Base-by-base conservation (phyloP, 2,113 vertebrate species). In the Meleagris gallopavo region DNA sequence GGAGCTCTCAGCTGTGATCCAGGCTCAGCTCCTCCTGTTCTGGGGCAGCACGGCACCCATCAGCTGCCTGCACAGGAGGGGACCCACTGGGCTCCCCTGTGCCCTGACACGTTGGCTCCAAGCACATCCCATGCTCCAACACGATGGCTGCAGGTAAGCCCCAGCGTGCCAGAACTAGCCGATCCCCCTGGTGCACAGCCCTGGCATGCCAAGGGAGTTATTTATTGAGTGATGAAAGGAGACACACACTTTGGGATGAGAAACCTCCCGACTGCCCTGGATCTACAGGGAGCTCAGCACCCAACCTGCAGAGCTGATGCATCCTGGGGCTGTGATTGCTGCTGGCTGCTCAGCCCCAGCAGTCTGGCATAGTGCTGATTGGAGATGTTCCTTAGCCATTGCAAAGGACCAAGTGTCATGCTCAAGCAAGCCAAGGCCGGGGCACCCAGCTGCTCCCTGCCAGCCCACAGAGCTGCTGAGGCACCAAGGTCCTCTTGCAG, bases 161-260 rank as follows among this genome's bases (percentile, higher is more conserved):
- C 50, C 11, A 0, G 95, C 96, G 24, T 94, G 96, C 93, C 95
- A 94, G 88, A 38, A 93, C 92, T 88, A 93, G 96, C 90, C 92
- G 50, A 58, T 21, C 71, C 71, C 84, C 0, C 82, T 93, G 92
- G 93, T 85, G 66, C 79, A 71, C 79, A 80, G 95, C 95, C 93
- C 92, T 36, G 82, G 24, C 82, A n/a, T 93, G 96, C 92, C 93
- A 93, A 88, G 75, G 73, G 79, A 93, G 92, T 69, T 70, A 76
- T 89, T 95, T 93, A 87, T 89, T 89, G 72, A 55, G 58, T 8
- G 5, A 88, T 84, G 93, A 94, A 94, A 92, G 81, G 40, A 82
- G 87, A 94, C 60, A 24, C 81, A 2, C 73, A 4, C 11, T 71
- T 32, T 4, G 1, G 17, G 60, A 85, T 2, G 9, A 87, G 91